Evolutionary conservation across 2,888 invertebrate genomes (phyloP).

Genomic region (Phymatocera aterrima): DNA sequence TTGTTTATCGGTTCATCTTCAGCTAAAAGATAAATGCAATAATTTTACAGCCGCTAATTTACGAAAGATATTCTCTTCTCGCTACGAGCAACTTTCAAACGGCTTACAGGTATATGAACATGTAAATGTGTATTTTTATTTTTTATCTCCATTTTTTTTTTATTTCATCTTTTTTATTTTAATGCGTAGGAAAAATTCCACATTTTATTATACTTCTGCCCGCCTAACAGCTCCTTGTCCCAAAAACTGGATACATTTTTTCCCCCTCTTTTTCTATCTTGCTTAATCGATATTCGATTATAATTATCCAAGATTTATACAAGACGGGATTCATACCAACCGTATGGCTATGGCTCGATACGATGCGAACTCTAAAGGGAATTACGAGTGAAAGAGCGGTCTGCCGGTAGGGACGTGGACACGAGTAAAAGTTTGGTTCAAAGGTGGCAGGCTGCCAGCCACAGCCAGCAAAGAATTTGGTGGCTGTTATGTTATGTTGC

Average conservation of each 20-base stretch:
- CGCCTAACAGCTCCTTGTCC: neutral
- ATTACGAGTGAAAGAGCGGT: constrained; percentile 31
- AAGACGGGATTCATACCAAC: neutral
- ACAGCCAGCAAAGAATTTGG: constrained; percentile 42
- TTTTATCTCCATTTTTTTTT: too few species aligned
- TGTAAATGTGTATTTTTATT: neutral
- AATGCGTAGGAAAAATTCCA: constrained; percentile 13
- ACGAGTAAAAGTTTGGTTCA: constrained; percentile 47
- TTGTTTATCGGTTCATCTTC: neutral
- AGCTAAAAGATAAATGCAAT: constrained; percentile 21
- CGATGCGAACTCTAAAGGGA: constrained; percentile 2
- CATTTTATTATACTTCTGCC: constrained; percentile 3
- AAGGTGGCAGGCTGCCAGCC: constrained; percentile 38
- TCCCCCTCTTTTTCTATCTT: neutral
- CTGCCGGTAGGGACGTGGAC: constrained; percentile 30
- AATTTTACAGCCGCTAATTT: constrained; percentile 17
- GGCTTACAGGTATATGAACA: neutral
- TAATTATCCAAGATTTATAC: constrained; percentile 28
- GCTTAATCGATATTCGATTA: constrained; percentile 35
- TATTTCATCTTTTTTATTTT: too few species aligned
- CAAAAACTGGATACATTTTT: constrained; percentile 16
- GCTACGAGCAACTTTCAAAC: constrained; percentile 21
- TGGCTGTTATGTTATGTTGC: constrained; percentile 42
- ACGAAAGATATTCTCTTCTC: constrained; percentile 22
- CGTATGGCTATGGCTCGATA: neutral